Evolutionary conservation across 2,888 invertebrate species (phyloP).

Genomic region (Sesia apiformis): DNA sequence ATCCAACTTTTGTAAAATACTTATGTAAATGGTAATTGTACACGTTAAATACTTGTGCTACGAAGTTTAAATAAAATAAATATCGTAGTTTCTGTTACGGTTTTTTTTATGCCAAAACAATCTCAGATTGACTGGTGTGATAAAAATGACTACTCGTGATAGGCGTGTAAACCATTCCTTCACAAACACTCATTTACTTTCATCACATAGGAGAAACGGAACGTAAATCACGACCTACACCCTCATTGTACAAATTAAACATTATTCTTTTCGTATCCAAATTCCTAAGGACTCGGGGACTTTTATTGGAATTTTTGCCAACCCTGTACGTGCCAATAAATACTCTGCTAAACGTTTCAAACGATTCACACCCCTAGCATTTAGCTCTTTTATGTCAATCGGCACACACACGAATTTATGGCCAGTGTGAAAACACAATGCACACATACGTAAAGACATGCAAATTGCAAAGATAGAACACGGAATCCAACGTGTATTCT

Average conservation of each 20-base stretch:
- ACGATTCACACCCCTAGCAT: slow-evolving; percentile 52
- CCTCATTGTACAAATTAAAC: slow-evolving; percentile 65
- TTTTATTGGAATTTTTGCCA: slow-evolving; percentile 72
- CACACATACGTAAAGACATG: slow-evolving; percentile 26
- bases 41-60: too few species aligned
- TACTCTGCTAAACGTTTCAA: slow-evolving; percentile 48
- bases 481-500: slow-evolving; percentile 66
- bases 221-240: slow-evolving; percentile 47
- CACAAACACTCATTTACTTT: neutral
- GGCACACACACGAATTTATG: slow-evolving; percentile 23
- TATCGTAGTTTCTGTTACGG: too few species aligned
- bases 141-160: too few species aligned
- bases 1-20: too few species aligned
- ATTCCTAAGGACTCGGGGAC: slow-evolving; percentile 44
- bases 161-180: neutral
- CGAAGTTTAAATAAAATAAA: too few species aligned
- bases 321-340: slow-evolving; percentile 71
- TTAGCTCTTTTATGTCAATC: slow-evolving; percentile 65
- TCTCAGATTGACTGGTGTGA: too few species aligned
- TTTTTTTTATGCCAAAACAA: too few species aligned
- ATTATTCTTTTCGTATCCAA: slow-evolving; percentile 63
- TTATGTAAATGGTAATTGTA: too few species aligned
- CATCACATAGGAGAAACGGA: neutral
- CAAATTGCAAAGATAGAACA: slow-evolving; percentile 66
- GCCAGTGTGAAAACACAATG: slow-evolving; percentile 10